Base-by-base conservation (phyloP, 2,113 vertebrate species). In the Leuciscus idus region DNA sequence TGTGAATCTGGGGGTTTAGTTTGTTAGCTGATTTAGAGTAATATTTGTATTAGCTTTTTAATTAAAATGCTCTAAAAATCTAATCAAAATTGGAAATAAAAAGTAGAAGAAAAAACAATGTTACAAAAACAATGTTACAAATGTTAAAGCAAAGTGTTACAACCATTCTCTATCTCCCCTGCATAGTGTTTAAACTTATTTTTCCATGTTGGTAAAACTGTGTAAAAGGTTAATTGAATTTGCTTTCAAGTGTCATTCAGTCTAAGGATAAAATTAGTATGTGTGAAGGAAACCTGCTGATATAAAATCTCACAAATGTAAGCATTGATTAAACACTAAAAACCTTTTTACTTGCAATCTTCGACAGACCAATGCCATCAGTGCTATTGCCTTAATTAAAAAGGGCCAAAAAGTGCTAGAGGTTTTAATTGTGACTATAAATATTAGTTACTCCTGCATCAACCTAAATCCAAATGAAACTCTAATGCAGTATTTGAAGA, bases 241-340 rank as follows among this genome's bases (percentile, higher is more conserved):
- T 21, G 19, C 26, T 70, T 83, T n/a, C 50, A 84, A 39, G 82
- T 59, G 66, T 84, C 33, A 73, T 52, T 70, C 33, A 55, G 50
- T 73, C 30, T 11, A 73, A 84, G 68, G 68, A 83, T 55, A 8
- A 26, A 66, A 84, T 84, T 84, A 73, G 68, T 84, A 73, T 84
- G 82, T 73, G 68, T 59, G 82, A 84, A 84, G 68, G 52, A 57
- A 73, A 73, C 19, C 64, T 73, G 66, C 66, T 59, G 82, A 84
- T 73, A 43, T 72, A 74, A 73, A 84, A 84, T 57, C 30, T 57
- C 82, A 74, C 82, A 73, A 43, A 73, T 73, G 43, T 84, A 59
- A 73, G 82, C 26, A 84, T 84, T 84, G 82, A 84, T 84, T 84
- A 84, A 84, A 73, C 82, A 84, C 82, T 84, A 84, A 84, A 84